Evolutionary conservation across 2,797 vertebrate genomes (phyloP), one percentile per base, ranked within the genome.

Genomic region (Fringilla coelebs): DNA sequence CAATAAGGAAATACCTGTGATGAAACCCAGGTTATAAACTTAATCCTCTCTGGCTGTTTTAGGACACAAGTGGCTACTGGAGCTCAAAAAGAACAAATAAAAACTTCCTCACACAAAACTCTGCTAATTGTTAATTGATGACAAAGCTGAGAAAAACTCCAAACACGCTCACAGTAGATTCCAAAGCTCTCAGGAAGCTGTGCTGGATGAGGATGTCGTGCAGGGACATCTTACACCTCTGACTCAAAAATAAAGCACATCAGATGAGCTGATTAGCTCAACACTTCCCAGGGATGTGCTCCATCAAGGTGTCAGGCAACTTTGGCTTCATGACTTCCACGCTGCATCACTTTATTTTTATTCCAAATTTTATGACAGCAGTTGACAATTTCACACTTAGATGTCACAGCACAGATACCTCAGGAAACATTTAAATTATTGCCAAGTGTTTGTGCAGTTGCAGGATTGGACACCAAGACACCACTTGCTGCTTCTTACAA

Each of bases 141-240:
- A 57, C 52, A 86, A 72, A 75, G 55, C 43, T 66, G 61, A 54
- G 83, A 70, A 83, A 75, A 60, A 9, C 2, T 49, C 77, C 74
- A 46, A 68, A 5, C 40, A 25, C 0, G 1, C 28, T 52, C 31
- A 21, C 1, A 48, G 58, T 46, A 32, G 45, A 57, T 83, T 29
- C 62, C 71, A 65, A 72, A 68, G 63, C 82, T 76, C 75, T 71
- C 38, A 45, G 87, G 79, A 90, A 92, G 66, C 5, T 40, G 77
- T 40, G 31, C 6, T 25, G 73, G 62, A 43, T 55, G 32, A 48
- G 82, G 55, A 86, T 88, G 94, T 70, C 22, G 5, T 2, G 10
- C 82, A 62, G 90, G 92, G 94, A 91, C 89, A 94, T 17, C 60
- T 95, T 16, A 76, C 90, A 90, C 87, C 95, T 85, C 92, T 77